phyloP scores from a whole-genome alignment of 2,113 vertebrate species.

The Pan paniscus region DNA sequence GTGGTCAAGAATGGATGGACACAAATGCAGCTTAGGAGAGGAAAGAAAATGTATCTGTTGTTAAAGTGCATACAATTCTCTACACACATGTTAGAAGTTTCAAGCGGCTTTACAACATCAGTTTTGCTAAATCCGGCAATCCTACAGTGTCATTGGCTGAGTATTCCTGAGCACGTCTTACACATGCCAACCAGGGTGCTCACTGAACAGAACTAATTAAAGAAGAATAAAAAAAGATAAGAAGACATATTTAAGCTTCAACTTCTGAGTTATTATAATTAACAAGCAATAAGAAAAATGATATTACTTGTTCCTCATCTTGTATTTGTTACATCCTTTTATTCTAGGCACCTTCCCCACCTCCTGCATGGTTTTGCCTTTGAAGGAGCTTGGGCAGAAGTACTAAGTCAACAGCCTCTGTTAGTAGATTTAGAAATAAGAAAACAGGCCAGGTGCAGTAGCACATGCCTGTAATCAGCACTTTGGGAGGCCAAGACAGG shows the following conservation, averaged over 20 bases:
- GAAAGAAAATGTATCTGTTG: background rate
- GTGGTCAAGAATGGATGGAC: background rate
- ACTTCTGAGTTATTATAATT: background rate
- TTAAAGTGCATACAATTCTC: background rate
- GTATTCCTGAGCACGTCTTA: background rate
- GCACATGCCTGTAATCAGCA: too few species aligned
- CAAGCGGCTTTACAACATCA: background rate
- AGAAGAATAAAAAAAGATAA: background rate
- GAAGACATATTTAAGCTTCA: background rate
- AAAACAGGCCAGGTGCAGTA: background rate
- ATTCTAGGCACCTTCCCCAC: background rate
- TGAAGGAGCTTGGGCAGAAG: background rate
- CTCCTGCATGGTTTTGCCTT: background rate
- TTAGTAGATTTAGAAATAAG: background rate
- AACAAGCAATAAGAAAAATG: background rate
- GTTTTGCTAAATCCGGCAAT: background rate
- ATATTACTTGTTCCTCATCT: background rate
- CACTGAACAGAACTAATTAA: background rate
- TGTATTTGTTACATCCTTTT: background rate
- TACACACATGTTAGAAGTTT: background rate
- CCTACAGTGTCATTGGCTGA: background rate
- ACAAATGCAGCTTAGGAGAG: background rate
- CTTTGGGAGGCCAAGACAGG: too few species aligned
- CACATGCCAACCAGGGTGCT: fast-evolving
- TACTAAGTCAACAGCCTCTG: background rate